Percentiles rank a stretch among this genome's conserved stretches.
phyloP scores from a whole-genome alignment of 2,797 vertebrate genomes.

The Coranthus polyacanthus region DNA sequence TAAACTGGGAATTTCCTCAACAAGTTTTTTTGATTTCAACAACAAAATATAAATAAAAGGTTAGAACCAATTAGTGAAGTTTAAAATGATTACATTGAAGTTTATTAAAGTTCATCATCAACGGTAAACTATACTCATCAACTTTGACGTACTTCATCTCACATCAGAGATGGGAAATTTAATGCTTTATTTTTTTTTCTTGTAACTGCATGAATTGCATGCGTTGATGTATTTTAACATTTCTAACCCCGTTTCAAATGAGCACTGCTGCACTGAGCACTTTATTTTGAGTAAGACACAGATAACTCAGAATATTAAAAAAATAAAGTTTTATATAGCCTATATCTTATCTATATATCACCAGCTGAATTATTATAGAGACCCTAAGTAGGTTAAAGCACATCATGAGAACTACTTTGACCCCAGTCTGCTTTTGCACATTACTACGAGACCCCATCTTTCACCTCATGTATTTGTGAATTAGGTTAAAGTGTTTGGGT shows the following conservation, averaged over 20 bases:
- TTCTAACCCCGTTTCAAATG: conserved; percentile 8
- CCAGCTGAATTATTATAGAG: background rate
- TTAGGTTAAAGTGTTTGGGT: conserved; percentile 63
- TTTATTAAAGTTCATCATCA: no score
- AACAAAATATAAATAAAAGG: no score
- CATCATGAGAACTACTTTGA: conserved; percentile 24
- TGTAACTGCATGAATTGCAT: background rate
- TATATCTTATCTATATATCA: background rate
- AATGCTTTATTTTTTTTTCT: background rate
- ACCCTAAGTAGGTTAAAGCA: background rate
- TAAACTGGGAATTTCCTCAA: no score
- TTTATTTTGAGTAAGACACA: conserved; percentile 13
- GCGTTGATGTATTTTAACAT: background rate
- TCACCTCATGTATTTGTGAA: conserved; percentile 61
- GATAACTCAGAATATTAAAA: conserved; percentile 4
- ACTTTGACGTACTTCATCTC: no score
- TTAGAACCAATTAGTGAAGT: no score
- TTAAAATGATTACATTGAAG: no score
- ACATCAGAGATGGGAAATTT: background rate
- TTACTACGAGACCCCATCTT: conserved; percentile 36
- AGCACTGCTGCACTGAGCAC: conserved; percentile 6
- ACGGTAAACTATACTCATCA: no score
- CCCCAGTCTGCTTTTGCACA: conserved; percentile 34
- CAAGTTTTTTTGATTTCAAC: no score
- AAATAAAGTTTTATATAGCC: background rate